Evolutionary conservation across 2,113 vertebrate genomes (phyloP).

Genomic region (Micronycteris hirsuta): DNA sequence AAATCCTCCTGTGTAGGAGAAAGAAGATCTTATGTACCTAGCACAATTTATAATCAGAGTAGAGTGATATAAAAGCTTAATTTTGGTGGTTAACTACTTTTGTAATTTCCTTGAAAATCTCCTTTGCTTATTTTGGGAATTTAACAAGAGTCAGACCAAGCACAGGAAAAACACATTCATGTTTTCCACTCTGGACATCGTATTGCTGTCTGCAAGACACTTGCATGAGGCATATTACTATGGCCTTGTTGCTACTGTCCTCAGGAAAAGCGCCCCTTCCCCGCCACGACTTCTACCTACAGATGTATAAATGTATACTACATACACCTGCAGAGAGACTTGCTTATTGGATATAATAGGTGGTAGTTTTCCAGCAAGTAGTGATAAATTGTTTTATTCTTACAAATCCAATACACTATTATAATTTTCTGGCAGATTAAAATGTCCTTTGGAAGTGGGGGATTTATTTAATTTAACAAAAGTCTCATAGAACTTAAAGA

Average conservation of each 20-base stretch:
- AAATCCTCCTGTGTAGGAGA: not conserved
- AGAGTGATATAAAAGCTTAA: not conserved
- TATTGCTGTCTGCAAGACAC: not conserved
- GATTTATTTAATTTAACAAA: not conserved
- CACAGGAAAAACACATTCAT: not conserved
- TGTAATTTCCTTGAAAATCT: not conserved
- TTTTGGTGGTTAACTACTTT: not conserved
- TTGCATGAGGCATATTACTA: not conserved
- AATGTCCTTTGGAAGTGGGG: not conserved
- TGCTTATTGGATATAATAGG: not conserved
- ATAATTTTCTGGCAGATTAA: not conserved
- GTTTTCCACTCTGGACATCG: not conserved
- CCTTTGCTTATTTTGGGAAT: not conserved
- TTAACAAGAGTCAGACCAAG: not conserved
- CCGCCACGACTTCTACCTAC: not conserved
- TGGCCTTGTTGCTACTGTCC: not conserved
- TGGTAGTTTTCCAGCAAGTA: not conserved
- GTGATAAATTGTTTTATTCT: not conserved
- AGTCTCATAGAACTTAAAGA: not conserved
- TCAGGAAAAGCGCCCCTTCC: not conserved
- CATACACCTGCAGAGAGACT: fast-evolving
- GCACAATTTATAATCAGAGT: not conserved
- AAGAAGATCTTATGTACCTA: not conserved
- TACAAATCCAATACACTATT: not conserved
- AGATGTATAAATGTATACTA: not conserved